These are phyloP conservation scores for Aurelia sp. DNA, from an alignment of 30 jellyfish, hydroid and myxozoan genomes.

Conservation along the genomic window DNA sequence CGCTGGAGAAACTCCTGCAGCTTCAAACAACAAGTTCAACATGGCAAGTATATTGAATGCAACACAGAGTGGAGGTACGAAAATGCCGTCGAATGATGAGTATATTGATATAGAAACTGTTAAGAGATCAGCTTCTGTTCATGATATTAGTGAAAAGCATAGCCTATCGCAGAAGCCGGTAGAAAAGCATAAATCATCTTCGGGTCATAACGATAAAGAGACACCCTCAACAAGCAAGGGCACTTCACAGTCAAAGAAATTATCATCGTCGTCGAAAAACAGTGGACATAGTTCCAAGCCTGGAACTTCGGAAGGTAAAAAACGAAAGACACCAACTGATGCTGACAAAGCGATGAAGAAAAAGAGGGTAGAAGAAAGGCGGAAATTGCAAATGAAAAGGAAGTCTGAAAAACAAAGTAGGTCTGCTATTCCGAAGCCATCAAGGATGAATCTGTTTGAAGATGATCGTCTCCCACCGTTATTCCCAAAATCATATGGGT, in stretches of 20 bases:
- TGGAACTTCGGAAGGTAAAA: conserved; percentile 9
- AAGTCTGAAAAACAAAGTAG: conserved; percentile 18
- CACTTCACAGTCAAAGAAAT: conserved; percentile 20
- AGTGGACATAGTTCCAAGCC: background rate
- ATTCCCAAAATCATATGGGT: conserved; percentile 38
- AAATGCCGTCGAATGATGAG: conserved; percentile 8
- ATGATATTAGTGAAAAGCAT: conserved; percentile 1
- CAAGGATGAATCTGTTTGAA: conserved; percentile 42
- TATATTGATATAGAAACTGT: conserved; percentile 20
- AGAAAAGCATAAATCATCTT: conserved; percentile 5
- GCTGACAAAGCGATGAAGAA: conserved; percentile 44
- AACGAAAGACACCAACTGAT: conserved; percentile 50
- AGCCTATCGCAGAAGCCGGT: conserved; percentile 13
- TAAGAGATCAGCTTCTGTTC: background rate
- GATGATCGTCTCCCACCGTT: conserved; percentile 55
- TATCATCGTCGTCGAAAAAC: background rate
- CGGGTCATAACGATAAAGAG: background rate
- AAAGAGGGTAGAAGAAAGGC: conserved; percentile 56
- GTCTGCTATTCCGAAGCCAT: conserved; percentile 47
- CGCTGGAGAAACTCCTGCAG: background rate
- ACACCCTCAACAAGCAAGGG: conserved; percentile 10
- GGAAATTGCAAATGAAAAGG: conserved; percentile 26
- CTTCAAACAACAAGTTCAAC: background rate
- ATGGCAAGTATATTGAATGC: conserved; percentile 40
- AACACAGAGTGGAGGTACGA: background rate